Conservation (phyloP, 30 jellyfish, hydroid and myxozoan genomes). For the Aurelia sp. region DNA sequence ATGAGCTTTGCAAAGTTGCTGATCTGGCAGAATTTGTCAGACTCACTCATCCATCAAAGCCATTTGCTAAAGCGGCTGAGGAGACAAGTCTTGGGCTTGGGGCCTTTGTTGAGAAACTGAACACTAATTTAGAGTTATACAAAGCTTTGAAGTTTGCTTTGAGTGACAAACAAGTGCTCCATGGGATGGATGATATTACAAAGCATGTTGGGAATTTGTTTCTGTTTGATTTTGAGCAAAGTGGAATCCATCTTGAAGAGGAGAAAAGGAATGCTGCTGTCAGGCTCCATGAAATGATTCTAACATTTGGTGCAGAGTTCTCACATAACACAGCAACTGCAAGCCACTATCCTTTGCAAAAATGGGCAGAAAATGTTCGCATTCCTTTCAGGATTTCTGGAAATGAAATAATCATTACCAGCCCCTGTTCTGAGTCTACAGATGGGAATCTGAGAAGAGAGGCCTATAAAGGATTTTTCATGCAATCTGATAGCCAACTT, state of each 20-base stretch:
- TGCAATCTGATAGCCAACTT: conserved; percentile 66
- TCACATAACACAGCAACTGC: conserved; percentile 62
- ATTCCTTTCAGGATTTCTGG: conserved; percentile 68
- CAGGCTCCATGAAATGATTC: conserved; percentile 74
- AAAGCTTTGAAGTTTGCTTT: conserved; percentile 76
- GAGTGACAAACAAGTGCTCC: conserved; percentile 23
- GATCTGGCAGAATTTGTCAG: conserved; percentile 94
- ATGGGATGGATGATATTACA: conserved; percentile 76
- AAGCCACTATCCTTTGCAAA: conserved; percentile 50
- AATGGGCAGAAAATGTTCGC: conserved; percentile 79
- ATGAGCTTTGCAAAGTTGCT: conserved; percentile 96
- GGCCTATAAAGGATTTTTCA: conserved; percentile 76
- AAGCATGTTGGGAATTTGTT: conserved; percentile 81
- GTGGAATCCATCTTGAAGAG: conserved; percentile 92
- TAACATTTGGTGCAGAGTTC: conserved; percentile 83
- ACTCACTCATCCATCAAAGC: conserved; percentile 84
- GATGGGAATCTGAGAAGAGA: conserved; percentile 65
- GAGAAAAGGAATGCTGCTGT: conserved; percentile 69
- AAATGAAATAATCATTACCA: conserved; percentile 45
- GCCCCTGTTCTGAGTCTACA: conserved; percentile 71
- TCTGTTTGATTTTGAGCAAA: conserved; percentile 95
- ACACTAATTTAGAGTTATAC: conserved; percentile 75
- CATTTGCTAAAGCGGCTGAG: conserved; percentile 88
- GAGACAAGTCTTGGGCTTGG: conserved; percentile 85
- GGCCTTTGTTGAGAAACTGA: conserved; percentile 85